Percentiles rank a stretch among this genome's conserved stretches.
Evolutionary conservation across 1,140 invertebrate species (phyloP).

Genomic region (Marisa cornuarietis): DNA sequence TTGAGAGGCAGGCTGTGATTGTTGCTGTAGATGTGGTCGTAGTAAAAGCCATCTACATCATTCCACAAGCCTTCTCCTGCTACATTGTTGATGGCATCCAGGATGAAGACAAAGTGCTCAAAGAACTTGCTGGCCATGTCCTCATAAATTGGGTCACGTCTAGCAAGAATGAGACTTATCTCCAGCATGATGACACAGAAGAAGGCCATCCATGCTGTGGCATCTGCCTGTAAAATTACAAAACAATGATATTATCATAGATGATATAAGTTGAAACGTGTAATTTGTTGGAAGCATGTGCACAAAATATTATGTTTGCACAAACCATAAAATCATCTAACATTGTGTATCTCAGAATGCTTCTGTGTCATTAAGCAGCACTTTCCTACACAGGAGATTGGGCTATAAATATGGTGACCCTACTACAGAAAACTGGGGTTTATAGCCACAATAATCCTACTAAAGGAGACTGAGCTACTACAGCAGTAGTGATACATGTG

Average conservation of each 20-base stretch:
- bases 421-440: too few relatives aligned
- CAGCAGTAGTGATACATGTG: background rate
- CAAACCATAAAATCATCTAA: too few relatives aligned
- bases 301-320: too few relatives aligned
- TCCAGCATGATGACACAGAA: constrained; percentile 66
- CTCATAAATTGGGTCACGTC: constrained; percentile 63
- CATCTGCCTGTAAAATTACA: constrained; percentile 58
- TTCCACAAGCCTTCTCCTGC: constrained; percentile 64
- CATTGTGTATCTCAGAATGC: too few relatives aligned
- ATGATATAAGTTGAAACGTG: too few relatives aligned
- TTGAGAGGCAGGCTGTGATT: constrained; percentile 52
- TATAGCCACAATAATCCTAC: too few relatives aligned
- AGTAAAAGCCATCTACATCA: constrained; percentile 67
- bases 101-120: constrained; percentile 66
- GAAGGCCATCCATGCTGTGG: constrained; percentile 68
- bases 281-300: too few relatives aligned
- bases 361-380: too few relatives aligned
- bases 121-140: constrained; percentile 68
- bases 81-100: constrained; percentile 64
- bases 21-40: constrained; percentile 60
- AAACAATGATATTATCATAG: too few relatives aligned
- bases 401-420: too few relatives aligned
- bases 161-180: constrained; percentile 63
- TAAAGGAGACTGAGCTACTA: background rate
- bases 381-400: too few relatives aligned